Percentiles rank a stretch among this genome's conserved stretches.
Conservation (phyloP, 2,113 vertebrate genomes). For the Pao palembangensis region DNA sequence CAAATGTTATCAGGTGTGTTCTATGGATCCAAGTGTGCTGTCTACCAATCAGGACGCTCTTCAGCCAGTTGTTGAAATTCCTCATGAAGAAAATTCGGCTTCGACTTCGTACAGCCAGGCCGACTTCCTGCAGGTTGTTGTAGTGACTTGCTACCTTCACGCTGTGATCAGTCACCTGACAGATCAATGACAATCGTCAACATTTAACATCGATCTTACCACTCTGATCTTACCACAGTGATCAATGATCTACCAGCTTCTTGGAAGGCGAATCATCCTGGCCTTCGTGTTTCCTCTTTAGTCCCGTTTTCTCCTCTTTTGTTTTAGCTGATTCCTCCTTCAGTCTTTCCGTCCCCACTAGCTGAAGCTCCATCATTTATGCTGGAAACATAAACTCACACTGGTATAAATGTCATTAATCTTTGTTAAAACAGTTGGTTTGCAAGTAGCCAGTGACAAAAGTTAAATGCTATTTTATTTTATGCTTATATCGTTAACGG, state of each 20-base stretch:
- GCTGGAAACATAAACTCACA: not conserved
- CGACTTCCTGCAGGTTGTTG: conserved; percentile 89
- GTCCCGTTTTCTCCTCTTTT: not conserved
- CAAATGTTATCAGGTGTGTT: not conserved
- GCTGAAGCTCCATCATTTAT: conserved; percentile 17
- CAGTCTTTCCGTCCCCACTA: not conserved
- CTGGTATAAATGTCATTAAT: no score
- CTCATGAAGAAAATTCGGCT: conserved; percentile 94
- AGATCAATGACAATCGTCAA: not conserved
- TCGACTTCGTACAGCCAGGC: conserved; percentile 83
- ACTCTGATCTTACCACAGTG: not conserved
- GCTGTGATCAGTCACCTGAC: conserved; percentile 72
- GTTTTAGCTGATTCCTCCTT: not conserved
- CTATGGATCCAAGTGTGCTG: not conserved
- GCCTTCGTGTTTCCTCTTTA: conserved; percentile 40
- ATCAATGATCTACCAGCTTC: conserved; percentile 47
- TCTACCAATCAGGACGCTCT: conserved; percentile 93
- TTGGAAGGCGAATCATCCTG: conserved; percentile 33
- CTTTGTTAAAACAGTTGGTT: no score
- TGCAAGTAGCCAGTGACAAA: no score
- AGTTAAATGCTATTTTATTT: no score
- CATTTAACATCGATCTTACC: not conserved
- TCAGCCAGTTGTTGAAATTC: conserved; percentile 99
- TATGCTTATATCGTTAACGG: no score
- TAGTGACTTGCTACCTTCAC: conserved; percentile 90